Percentiles rank a stretch among this genome's conserved stretches.
Conservation (phyloP, 1,140 invertebrate species). For the Procambarus virginalis region DNA sequence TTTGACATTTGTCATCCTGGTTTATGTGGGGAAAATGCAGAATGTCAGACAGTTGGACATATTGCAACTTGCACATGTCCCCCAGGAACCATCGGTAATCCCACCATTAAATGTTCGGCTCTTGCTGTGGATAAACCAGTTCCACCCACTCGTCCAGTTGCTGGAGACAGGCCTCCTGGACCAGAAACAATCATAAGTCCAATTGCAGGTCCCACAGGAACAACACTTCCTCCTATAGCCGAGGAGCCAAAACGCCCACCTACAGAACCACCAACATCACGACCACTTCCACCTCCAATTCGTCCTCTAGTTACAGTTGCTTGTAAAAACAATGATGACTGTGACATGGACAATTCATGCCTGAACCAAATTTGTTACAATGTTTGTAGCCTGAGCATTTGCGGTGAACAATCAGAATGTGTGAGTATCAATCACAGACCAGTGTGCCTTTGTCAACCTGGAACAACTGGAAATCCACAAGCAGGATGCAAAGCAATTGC, state of each 20-base stretch:
- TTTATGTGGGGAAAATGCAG: constrained; percentile 84
- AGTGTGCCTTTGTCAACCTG: constrained; percentile 61
- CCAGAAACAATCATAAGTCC: constrained; percentile 10
- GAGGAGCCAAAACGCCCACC: constrained; percentile 11
- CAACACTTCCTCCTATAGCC: constrained; percentile 36
- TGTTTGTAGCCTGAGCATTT: constrained; percentile 82
- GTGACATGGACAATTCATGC: constrained; percentile 59
- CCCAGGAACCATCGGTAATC: constrained; percentile 87
- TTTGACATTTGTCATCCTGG: constrained; percentile 76
- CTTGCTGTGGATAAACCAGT: constrained; percentile 74
- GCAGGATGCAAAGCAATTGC: constrained; percentile 51
- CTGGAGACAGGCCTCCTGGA: neutral
- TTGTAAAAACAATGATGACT: constrained; percentile 68
- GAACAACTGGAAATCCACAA: constrained; percentile 63
- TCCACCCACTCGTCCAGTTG: constrained; percentile 20
- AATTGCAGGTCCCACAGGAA: constrained; percentile 2
- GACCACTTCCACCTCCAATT: constrained; percentile 37
- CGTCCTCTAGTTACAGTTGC: constrained; percentile 33
- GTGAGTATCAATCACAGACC: constrained; percentile 65
- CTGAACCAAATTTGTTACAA: constrained; percentile 78
- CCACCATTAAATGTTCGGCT: constrained; percentile 83
- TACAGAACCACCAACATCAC: neutral
- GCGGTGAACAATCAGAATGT: constrained; percentile 73
- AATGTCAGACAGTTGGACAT: constrained; percentile 62
- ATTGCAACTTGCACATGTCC: constrained; percentile 85